These are phyloP conservation scores for Pygocentrus nattereri DNA, from an alignment of 2,797 vertebrate genomes.

Conservation along the genomic window DNA sequence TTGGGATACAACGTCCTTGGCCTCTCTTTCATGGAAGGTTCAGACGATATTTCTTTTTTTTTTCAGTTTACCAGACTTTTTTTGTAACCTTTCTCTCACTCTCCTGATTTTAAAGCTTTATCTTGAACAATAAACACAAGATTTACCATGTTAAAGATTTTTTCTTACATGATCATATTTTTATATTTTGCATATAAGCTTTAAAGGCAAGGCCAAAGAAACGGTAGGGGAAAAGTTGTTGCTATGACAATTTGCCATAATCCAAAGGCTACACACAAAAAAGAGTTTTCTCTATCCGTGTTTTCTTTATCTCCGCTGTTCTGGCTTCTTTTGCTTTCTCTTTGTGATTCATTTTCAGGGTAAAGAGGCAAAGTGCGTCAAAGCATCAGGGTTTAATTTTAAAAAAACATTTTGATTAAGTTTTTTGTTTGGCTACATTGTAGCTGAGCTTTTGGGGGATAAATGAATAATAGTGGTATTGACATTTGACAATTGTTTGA, in stretches of 20 bases:
- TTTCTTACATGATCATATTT: constrained; percentile 8
- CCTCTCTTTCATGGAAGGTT: constrained; percentile 86
- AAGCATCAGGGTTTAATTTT: constrained; percentile 54
- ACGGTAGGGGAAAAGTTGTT: constrained; percentile 22
- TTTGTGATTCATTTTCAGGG: constrained; percentile 44
- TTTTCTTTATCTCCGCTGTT: constrained; percentile 32
- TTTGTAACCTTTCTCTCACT: constrained; percentile 9
- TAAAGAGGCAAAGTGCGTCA: constrained; percentile 28
- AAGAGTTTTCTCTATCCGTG: background rate
- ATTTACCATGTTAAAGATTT: too few species aligned
- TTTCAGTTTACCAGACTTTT: constrained; percentile 18
- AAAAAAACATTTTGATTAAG: constrained; percentile 43
- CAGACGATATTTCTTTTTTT: constrained; percentile 73
- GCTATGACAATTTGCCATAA: constrained; percentile 18
- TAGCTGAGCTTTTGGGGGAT: constrained; percentile 42
- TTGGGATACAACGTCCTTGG: constrained; percentile 93
- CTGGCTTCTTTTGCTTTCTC: constrained; percentile 24
- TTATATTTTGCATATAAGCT: constrained; percentile 7
- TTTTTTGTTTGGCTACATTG: constrained; percentile 48
- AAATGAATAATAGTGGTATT: constrained; percentile 58
- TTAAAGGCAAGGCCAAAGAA: constrained; percentile 48
- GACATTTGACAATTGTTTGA: too few species aligned
- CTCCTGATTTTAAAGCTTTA: constrained; percentile 1
- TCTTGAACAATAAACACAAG: background rate
- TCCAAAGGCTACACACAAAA: background rate